Evolutionary conservation across 2,113 vertebrate genomes (phyloP).

Genomic region (Colius striatus): DNA sequence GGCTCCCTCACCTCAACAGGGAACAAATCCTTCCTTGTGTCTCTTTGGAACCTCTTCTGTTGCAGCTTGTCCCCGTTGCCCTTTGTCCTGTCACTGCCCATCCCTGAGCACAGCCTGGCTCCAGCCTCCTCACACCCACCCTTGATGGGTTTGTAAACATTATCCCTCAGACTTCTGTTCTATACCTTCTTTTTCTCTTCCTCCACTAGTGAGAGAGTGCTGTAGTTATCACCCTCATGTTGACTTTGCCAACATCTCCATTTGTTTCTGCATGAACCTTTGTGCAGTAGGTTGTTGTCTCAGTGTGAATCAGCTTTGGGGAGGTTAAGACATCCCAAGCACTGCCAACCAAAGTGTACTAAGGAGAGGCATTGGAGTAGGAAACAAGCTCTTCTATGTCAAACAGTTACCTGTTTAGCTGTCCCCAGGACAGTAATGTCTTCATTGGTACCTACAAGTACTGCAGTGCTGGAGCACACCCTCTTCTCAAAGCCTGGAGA

Average conservation of each 20-base stretch:
- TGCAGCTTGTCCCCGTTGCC: too few relatives aligned
- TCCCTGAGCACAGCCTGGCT: too few relatives aligned
- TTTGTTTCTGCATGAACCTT: neutral
- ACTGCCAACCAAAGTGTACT: neutral
- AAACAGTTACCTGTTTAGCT: neutral
- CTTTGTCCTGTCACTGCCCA: too few relatives aligned
- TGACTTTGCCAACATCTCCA: neutral
- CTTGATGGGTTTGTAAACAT: neutral
- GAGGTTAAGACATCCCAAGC: neutral
- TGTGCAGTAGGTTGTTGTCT: neutral
- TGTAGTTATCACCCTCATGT: neutral
- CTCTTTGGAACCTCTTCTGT: too few relatives aligned
- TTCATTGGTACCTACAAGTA: neutral
- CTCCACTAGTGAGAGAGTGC: neutral
- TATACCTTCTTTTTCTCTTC: neutral
- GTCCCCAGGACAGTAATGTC: neutral
- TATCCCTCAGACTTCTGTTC: neutral
- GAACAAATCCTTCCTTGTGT: too few relatives aligned
- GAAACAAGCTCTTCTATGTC: neutral
- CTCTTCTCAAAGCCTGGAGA: neutral
- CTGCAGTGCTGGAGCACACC: neutral
- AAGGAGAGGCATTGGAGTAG: neutral
- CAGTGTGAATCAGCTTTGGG: neutral
- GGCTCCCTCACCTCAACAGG: too few relatives aligned
- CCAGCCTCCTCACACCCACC: too few relatives aligned